Conservation (phyloP, 2,888 invertebrate genomes). For the Watsonalla cultraria region DNA sequence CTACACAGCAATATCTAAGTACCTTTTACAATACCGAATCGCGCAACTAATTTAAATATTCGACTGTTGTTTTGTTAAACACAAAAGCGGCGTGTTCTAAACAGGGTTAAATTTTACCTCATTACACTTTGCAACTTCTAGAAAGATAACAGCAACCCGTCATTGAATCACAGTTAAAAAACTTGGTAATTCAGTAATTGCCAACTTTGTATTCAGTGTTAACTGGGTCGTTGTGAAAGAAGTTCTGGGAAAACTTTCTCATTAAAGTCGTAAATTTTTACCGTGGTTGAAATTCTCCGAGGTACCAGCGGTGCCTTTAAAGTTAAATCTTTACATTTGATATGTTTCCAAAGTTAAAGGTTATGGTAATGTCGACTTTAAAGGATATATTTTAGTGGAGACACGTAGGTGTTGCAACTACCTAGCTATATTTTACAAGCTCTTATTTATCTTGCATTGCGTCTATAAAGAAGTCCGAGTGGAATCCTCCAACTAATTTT, state of each 20-base stretch:
- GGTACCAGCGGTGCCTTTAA: constrained; percentile 5
- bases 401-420: no score
- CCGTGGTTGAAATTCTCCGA: constrained; percentile 18
- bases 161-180: constrained; percentile 3
- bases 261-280: constrained; percentile 28
- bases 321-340: no score
- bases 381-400: no score
- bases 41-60: not conserved
- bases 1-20: no score
- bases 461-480: no score
- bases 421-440: no score
- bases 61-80: not conserved
- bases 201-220: constrained; percentile 17
- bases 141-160: not conserved
- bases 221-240: constrained; percentile 16
- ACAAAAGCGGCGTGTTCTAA: not conserved
- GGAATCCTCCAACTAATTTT: no score
- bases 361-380: not conserved
- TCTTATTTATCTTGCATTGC: no score
- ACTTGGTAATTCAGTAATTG: constrained; percentile 9
- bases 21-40: no score
- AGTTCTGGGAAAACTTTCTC: constrained; percentile 18
- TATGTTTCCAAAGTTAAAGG: no score
- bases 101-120: not conserved
- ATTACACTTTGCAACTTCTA: not conserved